phyloP scores from a whole-genome alignment of 2,113 vertebrate genomes.

The Empidonax alnorum region DNA sequence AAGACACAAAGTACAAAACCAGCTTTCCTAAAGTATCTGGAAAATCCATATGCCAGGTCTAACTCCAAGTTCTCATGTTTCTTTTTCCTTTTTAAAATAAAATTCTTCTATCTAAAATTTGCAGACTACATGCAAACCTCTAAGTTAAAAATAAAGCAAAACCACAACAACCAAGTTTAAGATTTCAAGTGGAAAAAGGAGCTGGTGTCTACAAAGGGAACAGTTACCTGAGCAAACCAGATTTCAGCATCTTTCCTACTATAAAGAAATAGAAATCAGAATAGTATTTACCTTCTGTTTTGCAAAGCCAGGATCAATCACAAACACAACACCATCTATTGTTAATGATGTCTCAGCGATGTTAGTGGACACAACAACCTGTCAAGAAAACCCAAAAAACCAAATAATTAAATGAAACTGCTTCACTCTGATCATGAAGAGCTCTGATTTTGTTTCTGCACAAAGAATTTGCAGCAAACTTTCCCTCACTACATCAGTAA shows the following conservation, averaged over 20 bases:
- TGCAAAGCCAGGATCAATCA: conserved; percentile 98
- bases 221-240: background rate
- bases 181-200: background rate
- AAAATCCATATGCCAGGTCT: background rate
- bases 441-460: background rate
- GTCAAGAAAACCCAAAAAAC: background rate
- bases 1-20: background rate
- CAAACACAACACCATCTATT: conserved; percentile 96
- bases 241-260: background rate
- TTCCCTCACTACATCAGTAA: background rate
- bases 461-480: background rate
- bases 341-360: conserved; percentile 97
- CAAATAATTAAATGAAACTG: background rate
- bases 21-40: background rate
- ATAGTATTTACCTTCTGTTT: conserved; percentile 90
- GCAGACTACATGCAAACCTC: background rate
- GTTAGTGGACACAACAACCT: conserved; percentile 98
- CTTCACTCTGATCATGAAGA: background rate
- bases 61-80: background rate
- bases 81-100: background rate
- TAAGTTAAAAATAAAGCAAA: background rate
- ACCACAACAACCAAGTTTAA: background rate
- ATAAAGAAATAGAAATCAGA: background rate
- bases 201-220: background rate
- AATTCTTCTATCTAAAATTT: background rate